These are phyloP conservation scores for Petrocephalus zakoni DNA, from an alignment of 2,113 vertebrate species.

Conservation along the genomic window DNA sequence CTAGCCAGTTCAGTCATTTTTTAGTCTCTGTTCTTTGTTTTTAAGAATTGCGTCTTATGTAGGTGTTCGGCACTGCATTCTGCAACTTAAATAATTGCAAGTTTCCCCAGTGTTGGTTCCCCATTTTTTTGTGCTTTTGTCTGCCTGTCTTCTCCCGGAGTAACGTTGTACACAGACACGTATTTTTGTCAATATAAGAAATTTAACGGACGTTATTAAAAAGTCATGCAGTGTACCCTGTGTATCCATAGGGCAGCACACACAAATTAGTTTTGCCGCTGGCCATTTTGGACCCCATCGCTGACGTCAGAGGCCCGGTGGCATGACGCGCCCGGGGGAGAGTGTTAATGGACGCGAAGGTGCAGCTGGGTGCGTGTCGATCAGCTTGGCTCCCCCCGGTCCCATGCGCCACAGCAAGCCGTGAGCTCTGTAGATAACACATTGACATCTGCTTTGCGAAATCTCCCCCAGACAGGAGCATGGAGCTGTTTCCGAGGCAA, in stretches of 20 bases:
- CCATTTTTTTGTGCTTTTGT: not conserved
- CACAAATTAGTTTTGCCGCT: not conserved
- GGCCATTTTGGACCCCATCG: not conserved
- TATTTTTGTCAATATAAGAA: not conserved
- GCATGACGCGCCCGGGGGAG: not conserved
- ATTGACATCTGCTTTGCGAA: constrained; percentile 11
- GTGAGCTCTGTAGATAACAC: constrained; percentile 15
- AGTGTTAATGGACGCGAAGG: not conserved
- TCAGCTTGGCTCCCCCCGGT: not conserved
- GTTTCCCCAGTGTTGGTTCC: not conserved
- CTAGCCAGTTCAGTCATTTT: not conserved
- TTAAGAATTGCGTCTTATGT: not conserved
- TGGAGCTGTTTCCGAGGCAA: constrained; percentile 12
- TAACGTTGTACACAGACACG: not conserved
- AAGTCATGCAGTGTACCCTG: not conserved
- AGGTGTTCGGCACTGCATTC: not conserved
- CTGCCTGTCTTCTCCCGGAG: not conserved
- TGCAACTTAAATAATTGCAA: not conserved
- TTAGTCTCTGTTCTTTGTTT: not conserved
- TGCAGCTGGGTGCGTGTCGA: not conserved
- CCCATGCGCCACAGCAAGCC: not conserved
- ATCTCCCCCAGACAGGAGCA: constrained; percentile 10
- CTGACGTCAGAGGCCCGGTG: not conserved
- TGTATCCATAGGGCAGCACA: not conserved
- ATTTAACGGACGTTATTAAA: not conserved